Conservation (phyloP, 2,113 vertebrate genomes). For the Cromileptes altivelis region DNA sequence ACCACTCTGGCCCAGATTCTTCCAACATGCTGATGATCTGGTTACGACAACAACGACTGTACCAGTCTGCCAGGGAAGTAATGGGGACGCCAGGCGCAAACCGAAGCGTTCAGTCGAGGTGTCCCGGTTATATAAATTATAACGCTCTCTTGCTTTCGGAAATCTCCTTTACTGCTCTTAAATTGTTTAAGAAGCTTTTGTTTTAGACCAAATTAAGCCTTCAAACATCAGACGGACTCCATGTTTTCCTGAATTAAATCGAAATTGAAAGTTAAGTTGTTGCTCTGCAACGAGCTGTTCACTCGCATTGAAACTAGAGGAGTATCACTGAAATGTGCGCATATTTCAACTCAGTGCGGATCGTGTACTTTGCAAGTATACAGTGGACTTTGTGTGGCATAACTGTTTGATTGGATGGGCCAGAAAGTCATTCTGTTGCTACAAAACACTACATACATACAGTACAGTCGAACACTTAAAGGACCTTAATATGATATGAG, state of each 20-base stretch:
- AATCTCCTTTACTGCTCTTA: background rate
- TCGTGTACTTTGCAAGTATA: background rate
- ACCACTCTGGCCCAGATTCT: constrained; percentile 68
- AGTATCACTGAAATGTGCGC: background rate
- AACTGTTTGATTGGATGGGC: background rate
- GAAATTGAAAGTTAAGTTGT: constrained; percentile 67
- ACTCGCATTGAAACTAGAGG: background rate
- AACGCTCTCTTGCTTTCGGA: background rate
- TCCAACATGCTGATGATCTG: constrained; percentile 63
- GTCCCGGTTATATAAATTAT: background rate
- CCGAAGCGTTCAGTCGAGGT: background rate
- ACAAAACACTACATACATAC: background rate
- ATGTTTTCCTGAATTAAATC: constrained; percentile 25
- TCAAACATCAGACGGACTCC: constrained; percentile 27
- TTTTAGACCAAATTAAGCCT: background rate
- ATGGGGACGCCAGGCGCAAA: background rate
- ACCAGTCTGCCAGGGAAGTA: background rate
- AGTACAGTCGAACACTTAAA: background rate
- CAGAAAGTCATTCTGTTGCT: background rate
- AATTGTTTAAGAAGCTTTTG: background rate
- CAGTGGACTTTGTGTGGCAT: background rate
- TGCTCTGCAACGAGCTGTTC: background rate
- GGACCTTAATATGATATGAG: background rate
- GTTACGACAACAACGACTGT: background rate
- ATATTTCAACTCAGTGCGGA: background rate